These are phyloP conservation scores for Saccostrea glomerata DNA, from an alignment of 1,140 invertebrate genomes.

Conservation along the genomic window DNA sequence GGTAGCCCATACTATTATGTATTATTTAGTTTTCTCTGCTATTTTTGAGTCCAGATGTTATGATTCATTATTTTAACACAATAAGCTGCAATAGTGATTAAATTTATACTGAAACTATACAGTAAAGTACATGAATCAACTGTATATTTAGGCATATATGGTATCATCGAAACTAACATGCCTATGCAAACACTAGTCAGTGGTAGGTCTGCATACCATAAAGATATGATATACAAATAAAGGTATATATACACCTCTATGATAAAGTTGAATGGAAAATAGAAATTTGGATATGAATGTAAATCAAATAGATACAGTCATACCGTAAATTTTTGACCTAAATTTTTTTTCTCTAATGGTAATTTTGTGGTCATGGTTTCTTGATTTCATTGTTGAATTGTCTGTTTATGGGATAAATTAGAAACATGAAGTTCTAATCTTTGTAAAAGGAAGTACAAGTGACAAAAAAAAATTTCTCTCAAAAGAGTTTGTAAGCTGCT, in stretches of 20 bases:
- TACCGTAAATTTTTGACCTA: slow-evolving; percentile 18
- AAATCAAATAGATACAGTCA: not conserved
- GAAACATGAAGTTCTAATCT: not conserved
- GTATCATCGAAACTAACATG: not conserved
- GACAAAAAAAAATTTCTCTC: not conserved
- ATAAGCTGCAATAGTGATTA: too few relatives aligned
- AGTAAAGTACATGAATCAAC: not conserved
- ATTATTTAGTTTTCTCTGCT: too few relatives aligned
- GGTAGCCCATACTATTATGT: too few relatives aligned
- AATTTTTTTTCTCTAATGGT: not conserved
- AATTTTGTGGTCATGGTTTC: slow-evolving; percentile 34
- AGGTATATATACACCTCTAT: not conserved
- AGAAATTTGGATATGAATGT: not conserved
- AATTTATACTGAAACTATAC: too few relatives aligned
- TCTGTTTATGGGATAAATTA: slow-evolving; percentile 5
- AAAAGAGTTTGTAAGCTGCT: not conserved
- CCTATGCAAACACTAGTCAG: not conserved
- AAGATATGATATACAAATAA: not conserved
- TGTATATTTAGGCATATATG: not conserved
- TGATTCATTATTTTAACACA: too few relatives aligned
- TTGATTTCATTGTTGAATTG: slow-evolving; percentile 32
- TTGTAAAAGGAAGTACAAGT: not conserved
- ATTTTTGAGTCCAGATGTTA: too few relatives aligned
- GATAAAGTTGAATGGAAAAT: not conserved
- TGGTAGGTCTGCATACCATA: not conserved